These are phyloP conservation scores for Erethizon dorsatum DNA, from an alignment of 2,797 vertebrate species.

Conservation along the genomic window DNA sequence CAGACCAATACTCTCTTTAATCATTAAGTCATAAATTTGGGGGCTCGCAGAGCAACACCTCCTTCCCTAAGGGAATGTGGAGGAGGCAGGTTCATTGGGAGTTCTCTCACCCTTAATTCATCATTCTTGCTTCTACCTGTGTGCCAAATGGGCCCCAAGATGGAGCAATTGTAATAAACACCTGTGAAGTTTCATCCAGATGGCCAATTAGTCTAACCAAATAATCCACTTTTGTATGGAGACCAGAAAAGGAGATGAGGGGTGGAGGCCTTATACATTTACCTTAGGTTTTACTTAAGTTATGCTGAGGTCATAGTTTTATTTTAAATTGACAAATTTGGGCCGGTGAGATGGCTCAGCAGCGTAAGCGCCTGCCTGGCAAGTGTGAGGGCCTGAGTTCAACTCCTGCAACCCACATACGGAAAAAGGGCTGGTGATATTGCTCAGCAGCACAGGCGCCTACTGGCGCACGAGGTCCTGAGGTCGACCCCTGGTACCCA, in stretches of 20 bases:
- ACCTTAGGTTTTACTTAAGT: not conserved
- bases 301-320: constrained; percentile 45
- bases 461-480: no score
- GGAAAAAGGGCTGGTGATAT: no score
- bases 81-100: constrained; percentile 71
- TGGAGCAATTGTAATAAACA: not conserved
- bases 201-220: not conserved
- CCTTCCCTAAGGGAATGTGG: constrained; percentile 65
- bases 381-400: no score
- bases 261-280: not conserved
- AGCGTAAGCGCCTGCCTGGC: no score
- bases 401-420: no score
- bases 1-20: constrained; percentile 86
- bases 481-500: no score
- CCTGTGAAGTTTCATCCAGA: not conserved
- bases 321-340: not conserved
- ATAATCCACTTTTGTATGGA: not conserved
- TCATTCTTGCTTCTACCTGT: not conserved
- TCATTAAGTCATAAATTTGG: constrained; percentile 89
- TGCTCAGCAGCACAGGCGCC: no score
- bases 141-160: not conserved
- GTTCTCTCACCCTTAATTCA: constrained; percentile 65
- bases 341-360: no score
- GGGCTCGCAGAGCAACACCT: constrained; percentile 76
- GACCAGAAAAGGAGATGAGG: not conserved